Evolutionary conservation across 2,797 vertebrate genomes (phyloP).

Genomic region (Diglossa cyanea): DNA sequence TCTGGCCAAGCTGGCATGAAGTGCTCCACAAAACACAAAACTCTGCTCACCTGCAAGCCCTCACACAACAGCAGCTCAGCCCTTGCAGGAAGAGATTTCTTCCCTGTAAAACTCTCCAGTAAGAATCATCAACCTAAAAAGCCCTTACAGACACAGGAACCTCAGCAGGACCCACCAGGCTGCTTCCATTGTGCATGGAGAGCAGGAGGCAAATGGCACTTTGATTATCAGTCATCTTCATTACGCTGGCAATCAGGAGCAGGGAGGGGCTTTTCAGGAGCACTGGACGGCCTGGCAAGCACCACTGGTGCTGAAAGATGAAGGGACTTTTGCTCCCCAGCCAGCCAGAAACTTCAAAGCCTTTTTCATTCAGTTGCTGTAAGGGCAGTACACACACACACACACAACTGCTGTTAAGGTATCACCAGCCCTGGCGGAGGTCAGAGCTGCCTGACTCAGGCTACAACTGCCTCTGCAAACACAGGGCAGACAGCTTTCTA

Average conservation of each 20-base stretch:
- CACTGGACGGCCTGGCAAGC: neutral
- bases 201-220: neutral
- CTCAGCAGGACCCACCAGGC: neutral
- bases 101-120: neutral
- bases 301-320: neutral
- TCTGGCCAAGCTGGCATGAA: neutral
- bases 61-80: neutral
- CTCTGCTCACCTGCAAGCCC: neutral
- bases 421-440: neutral
- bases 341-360: constrained; percentile 37
- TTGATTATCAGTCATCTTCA: neutral
- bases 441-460: neutral
- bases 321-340: constrained; percentile 16
- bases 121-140: neutral
- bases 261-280: neutral
- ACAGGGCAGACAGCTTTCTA: neutral
- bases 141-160: neutral
- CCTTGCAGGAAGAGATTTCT: neutral
- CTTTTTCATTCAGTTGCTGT: constrained; percentile 1
- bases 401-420: neutral
- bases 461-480: neutral
- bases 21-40: neutral
- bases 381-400: neutral
- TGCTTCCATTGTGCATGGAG: neutral
- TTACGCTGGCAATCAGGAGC: neutral